Evolutionary conservation across 2,797 vertebrate genomes (phyloP), one percentile per base, ranked within the genome.

Genomic region (Tragelaphus oryx): DNA sequence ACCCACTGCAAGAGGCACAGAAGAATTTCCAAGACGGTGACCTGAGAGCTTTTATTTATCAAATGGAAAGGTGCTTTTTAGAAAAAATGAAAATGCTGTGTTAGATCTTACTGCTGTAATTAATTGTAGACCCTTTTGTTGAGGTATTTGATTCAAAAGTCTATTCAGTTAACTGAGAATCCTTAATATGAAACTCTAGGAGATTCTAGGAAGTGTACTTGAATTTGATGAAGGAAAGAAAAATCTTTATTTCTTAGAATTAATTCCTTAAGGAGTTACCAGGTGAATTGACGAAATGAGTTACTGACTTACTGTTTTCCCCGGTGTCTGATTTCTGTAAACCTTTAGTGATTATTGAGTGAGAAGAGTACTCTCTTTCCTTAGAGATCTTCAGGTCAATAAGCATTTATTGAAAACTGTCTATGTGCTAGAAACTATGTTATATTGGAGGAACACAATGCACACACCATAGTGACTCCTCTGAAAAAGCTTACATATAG

Each of bases 141-240:
- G 82, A 68, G 17, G 74, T 94, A 46, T 85, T 93, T 44, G 60
- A 75, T 52, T 79, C 26, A 91, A 75, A 95, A 87, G 79, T 84
- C 20, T 76, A 6, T 65, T 82, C 52, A 86, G 37, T 91, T 86
- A 88, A 85, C 13, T 2, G 46, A 60, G 12, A 81, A 91, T 74
- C 8, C n/a, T 90, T 86, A 65, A 54, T 18, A 75, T 4, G 88
- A 88, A 91, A 48, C 55, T 65, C 14, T 33, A 95, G 57, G 14
- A 81, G 52, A 79, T 33, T 95, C 52, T 90, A 87, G 50, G 44
- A 84, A 52, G 33, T 75, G 65, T 44, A 24, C 10, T 60, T 79
- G n/a, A 89, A 82, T 91, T 91, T 88, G 89, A 92, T 37, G 44
- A 37, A 59, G 24, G 26, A 71, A 91, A 88, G 37, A 48, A 87